Evolutionary conservation across 2,797 vertebrate species (phyloP).

Genomic region (Kryptopterus vitreolus): DNA sequence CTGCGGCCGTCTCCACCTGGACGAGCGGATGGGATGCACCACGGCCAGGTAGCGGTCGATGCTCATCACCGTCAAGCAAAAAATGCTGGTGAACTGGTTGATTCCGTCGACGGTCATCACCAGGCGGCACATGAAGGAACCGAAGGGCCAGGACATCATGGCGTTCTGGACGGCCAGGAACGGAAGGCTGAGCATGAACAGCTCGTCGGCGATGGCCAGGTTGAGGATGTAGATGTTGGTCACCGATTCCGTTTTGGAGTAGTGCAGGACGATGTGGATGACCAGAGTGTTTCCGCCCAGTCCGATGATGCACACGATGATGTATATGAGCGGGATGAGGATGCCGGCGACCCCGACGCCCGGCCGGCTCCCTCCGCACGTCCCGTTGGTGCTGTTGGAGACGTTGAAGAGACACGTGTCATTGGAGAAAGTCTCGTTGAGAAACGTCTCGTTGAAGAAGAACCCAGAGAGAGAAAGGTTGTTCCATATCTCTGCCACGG

Average conservation of each 20-base stretch:
- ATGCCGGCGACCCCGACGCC: constrained; percentile 65
- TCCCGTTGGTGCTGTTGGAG: constrained; percentile 55
- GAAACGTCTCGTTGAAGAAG: constrained; percentile 63
- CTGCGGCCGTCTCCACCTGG: constrained; percentile 87
- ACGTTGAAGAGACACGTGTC: constrained; percentile 60
- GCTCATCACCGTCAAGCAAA: constrained; percentile 96
- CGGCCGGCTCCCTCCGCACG: not conserved
- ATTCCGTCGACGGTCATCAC: constrained; percentile 93
- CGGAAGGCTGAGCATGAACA: constrained; percentile 93
- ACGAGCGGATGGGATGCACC: constrained; percentile 89
- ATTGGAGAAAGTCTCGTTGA: constrained; percentile 60
- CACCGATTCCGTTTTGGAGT: constrained; percentile 93
- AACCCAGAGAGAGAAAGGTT: constrained; percentile 68
- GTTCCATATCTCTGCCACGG: constrained; percentile 60
- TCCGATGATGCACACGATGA: constrained; percentile 86
- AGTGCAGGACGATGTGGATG: constrained; percentile 92
- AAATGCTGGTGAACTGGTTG: constrained; percentile 97
- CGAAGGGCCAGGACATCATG: constrained; percentile 92
- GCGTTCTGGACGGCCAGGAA: constrained; percentile 94
- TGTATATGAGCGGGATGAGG: constrained; percentile 82
- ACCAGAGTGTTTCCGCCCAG: constrained; percentile 90
- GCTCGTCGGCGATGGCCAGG: constrained; percentile 90
- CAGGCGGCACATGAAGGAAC: constrained; percentile 87
- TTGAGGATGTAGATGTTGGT: constrained; percentile 99
- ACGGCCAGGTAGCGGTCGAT: constrained; percentile 94